Conservation (phyloP, 2,888 invertebrate species). For the Archips crataeganus region DNA sequence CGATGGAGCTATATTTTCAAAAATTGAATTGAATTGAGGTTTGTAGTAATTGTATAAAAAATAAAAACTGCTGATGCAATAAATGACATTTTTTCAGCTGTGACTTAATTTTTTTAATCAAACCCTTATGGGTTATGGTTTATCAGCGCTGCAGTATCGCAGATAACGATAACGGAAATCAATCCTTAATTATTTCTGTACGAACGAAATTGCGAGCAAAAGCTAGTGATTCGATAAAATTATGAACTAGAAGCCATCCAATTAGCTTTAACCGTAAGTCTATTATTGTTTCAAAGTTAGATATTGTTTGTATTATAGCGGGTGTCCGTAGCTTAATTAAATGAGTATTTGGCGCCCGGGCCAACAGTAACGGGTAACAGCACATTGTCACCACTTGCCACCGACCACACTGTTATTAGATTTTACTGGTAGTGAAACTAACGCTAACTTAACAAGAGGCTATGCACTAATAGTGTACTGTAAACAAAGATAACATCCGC, state of each 20-base stretch:
- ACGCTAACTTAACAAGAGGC: constrained; percentile 39
- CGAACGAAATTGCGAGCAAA: no score
- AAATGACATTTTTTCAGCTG: no score
- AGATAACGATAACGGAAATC: no score
- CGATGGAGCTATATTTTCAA: no score
- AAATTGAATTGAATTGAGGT: no score
- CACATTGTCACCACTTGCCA: constrained; percentile 41
- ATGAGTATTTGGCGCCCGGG: constrained; percentile 38
- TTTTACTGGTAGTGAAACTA: constrained; percentile 41
- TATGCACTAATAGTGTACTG: constrained; percentile 28
- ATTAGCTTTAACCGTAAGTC: constrained; percentile 27
- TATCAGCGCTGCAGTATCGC: no score
- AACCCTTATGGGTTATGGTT: no score
- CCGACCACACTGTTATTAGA: constrained; percentile 42
- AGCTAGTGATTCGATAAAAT: neutral
- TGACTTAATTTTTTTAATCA: no score
- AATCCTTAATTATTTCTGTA: no score
- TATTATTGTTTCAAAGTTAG: constrained; percentile 40
- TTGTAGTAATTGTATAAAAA: no score
- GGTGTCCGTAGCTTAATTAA: constrained; percentile 41
- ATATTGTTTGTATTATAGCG: constrained; percentile 37
- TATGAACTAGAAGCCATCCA: constrained; percentile 5
- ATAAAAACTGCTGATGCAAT: no score
- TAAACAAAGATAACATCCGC: constrained; percentile 9
- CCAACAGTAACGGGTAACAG: constrained; percentile 32